Conservation (phyloP, 2,113 vertebrate species). For the Triplophysa tibetana region DNA sequence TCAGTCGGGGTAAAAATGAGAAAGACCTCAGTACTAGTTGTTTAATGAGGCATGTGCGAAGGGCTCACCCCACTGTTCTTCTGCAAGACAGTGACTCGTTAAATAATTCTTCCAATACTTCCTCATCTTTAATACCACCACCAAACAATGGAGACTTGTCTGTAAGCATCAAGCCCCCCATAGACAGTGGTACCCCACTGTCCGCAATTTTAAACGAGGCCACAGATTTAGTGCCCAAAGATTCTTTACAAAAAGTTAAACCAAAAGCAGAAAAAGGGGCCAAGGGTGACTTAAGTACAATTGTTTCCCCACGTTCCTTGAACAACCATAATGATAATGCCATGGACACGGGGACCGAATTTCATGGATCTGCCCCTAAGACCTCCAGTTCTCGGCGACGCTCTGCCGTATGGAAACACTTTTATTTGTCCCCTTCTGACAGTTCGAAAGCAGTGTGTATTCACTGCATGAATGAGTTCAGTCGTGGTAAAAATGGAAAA, state of each 20-base stretch:
- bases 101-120: conserved; percentile 63
- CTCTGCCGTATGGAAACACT: conserved; percentile 97
- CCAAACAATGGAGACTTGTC: conserved; percentile 77
- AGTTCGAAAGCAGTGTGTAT: conserved; percentile 97
- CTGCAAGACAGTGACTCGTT: conserved; percentile 78
- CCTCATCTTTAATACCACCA: conserved; percentile 77
- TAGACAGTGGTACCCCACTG: conserved; percentile 76
- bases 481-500: conserved; percentile 95
- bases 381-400: conserved; percentile 85
- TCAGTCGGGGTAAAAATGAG: conserved; percentile 95
- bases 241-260: conserved; percentile 78
- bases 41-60: conserved; percentile 93
- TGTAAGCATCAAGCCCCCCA: conserved; percentile 62
- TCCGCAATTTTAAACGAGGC: conserved; percentile 79
- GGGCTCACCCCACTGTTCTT: conserved; percentile 91
- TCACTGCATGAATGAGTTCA: conserved; percentile 98
- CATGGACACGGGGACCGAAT: conserved; percentile 75
- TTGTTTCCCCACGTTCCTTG: conserved; percentile 73
- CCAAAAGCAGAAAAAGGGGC: conserved; percentile 74
- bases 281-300: conserved; percentile 70
- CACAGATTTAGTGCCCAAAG: conserved; percentile 81
- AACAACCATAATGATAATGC: conserved; percentile 77
- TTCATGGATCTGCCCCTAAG: conserved; percentile 78
- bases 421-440: conserved; percentile 92
- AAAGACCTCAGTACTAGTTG: conserved; percentile 97